These are phyloP conservation scores for Cosmia pyralina DNA, from an alignment of 2,888 invertebrate genomes.

Conservation along the genomic window DNA sequence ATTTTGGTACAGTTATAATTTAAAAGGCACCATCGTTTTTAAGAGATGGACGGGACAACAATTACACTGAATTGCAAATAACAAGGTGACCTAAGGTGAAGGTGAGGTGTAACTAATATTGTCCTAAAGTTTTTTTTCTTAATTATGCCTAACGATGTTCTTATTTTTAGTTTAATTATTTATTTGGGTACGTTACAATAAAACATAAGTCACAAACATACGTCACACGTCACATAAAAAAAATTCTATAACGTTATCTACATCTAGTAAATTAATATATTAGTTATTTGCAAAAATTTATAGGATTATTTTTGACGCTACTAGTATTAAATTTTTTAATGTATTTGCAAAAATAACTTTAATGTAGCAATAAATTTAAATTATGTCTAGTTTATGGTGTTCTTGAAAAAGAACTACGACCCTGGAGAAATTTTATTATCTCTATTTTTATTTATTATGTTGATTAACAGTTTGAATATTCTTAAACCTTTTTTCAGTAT, in stretches of 20 bases:
- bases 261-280: constrained; percentile 16
- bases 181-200: background rate
- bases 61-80: constrained; percentile 1
- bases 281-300: constrained; percentile 22
- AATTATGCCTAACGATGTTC: no score
- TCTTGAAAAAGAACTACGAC: constrained; percentile 42
- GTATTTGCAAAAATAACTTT: constrained; percentile 53
- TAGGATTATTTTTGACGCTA: constrained; percentile 31
- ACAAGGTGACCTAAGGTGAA: background rate
- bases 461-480: constrained; percentile 32
- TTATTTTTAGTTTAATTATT: background rate
- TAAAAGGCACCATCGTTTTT: background rate
- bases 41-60: background rate
- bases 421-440: constrained; percentile 34
- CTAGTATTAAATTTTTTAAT: constrained; percentile 46
- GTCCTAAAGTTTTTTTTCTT: background rate
- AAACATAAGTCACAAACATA: no score
- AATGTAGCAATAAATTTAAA: constrained; percentile 54
- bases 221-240: background rate
- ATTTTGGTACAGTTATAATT: background rate
- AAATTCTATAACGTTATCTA: background rate
- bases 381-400: constrained; percentile 47
- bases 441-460: constrained; percentile 27
- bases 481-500: background rate
- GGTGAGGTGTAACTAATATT: background rate